Evolutionary conservation across 2,888 invertebrate species (phyloP), one percentile per base, ranked within the genome.

Genomic region (Agrenia bidenticulata): DNA sequence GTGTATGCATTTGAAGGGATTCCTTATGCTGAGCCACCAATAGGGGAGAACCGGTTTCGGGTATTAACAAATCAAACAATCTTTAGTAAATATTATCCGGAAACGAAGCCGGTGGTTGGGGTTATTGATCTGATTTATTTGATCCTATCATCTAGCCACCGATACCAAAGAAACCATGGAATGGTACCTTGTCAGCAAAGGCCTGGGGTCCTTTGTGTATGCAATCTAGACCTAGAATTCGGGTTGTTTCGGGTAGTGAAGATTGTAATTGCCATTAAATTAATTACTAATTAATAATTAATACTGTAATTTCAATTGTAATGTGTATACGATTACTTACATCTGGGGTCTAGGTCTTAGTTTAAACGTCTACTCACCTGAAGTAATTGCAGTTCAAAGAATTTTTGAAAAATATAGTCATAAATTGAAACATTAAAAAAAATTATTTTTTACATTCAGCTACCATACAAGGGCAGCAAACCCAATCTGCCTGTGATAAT

Each of bases 1-100:
- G 51, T 69, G 2, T 58, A 67, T 23, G 70, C 75, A 0, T 75
- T 69, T 60, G 75, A 73, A 54, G 67, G 68, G 1, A 69, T 75
- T n/a, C 68, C 69, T 1, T 75, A 72, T 37, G 73, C 75, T 0
- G 65, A 72, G 49, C 64, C 66, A 13, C 75, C 75, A 1, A 50
- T 67, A 2, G 57, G 61, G 24, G 42, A 67, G 1, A 32, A 64
- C 0, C 61, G 74, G 1, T 74, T 74, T 64, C 62, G 64, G 63
- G 73, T 73, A 62, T 23, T 27, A 4, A 32, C 32, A 32, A 11
- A 7, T 11, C 5, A 7, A 32, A 32, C 11, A 11, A 32, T 32
- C 5, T 32, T 32, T 32, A 32, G 11, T 32, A 32, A 32, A 32
- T 32, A 32, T 32, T 32, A n/a, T 19, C n/a, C n/a, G 57, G 32